A percentile compares a stretch with the other conserved stretches of the same genome.
Conservation (phyloP, 2,888 invertebrate species). For the Diaphora mendica region DNA sequence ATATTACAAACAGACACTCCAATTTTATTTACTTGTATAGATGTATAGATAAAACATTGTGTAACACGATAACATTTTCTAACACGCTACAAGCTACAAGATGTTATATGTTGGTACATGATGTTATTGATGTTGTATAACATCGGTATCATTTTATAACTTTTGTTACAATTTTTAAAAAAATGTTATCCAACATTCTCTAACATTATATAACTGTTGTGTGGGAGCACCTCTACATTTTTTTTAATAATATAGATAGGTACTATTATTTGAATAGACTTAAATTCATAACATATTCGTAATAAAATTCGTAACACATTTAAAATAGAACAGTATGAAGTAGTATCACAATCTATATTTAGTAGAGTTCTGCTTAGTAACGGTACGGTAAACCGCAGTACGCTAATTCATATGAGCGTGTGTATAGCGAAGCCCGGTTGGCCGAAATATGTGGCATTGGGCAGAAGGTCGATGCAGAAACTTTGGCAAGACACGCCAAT, state of each 20-base stretch:
- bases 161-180: too few species aligned
- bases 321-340: neutral
- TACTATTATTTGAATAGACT: neutral
- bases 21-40: too few species aligned
- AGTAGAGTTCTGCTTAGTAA: conserved; percentile 52
- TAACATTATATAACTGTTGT: too few species aligned
- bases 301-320: neutral
- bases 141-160: too few species aligned
- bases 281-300: neutral
- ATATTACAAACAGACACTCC: too few species aligned
- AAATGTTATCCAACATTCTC: too few species aligned
- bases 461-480: conserved; percentile 85
- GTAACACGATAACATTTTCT: too few species aligned
- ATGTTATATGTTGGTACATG: too few species aligned
- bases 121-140: too few species aligned
- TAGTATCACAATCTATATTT: conserved; percentile 13
- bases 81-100: too few species aligned
- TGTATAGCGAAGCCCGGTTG: conserved; percentile 60
- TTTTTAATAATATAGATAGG: neutral
- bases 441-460: conserved; percentile 80
- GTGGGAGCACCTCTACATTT: too few species aligned
- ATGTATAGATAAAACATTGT: too few species aligned
- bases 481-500: conserved; percentile 86
- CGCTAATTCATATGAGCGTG: conserved; percentile 35
- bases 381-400: conserved; percentile 42